These are phyloP conservation scores for Podarcis raffonei DNA, from an alignment of 2,113 vertebrate species.

Conservation along the genomic window DNA sequence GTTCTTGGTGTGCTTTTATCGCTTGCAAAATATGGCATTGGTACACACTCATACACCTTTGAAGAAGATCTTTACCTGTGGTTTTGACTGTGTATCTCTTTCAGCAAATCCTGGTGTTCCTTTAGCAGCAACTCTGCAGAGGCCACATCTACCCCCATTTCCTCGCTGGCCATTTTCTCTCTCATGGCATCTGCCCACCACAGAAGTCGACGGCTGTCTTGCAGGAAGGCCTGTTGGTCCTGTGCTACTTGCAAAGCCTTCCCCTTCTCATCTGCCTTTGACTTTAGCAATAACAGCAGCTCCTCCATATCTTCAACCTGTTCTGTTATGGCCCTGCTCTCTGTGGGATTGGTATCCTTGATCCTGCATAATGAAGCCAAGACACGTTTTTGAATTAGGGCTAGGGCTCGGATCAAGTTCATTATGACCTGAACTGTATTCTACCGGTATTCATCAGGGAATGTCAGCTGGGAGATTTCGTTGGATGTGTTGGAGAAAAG, in stretches of 20 bases:
- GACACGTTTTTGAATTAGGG: not conserved
- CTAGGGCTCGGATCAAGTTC: not conserved
- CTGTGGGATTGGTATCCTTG: conserved; percentile 79
- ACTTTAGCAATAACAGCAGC: conserved; percentile 75
- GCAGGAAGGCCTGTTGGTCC: conserved; percentile 76
- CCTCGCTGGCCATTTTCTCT: conserved; percentile 77
- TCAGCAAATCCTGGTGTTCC: conserved; percentile 78
- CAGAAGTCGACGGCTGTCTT: conserved; percentile 75
- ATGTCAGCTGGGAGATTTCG: not conserved
- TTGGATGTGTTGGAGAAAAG: not conserved
- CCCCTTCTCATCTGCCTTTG: conserved; percentile 59
- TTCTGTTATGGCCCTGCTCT: conserved; percentile 79
- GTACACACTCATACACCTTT: not conserved
- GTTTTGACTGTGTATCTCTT: conserved; percentile 79
- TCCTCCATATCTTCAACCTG: conserved; percentile 80
- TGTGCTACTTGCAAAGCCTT: conserved; percentile 63
- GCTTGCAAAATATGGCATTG: not conserved
- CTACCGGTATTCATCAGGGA: not conserved
- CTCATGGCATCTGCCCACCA: conserved; percentile 72
- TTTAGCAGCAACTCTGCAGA: conserved; percentile 80
- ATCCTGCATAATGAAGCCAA: conserved; percentile 73
- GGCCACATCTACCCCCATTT: conserved; percentile 73
- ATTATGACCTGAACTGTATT: not conserved
- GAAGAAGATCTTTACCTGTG: conserved; percentile 74
- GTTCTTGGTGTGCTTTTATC: too few species aligned